Conservation (phyloP, 2,797 vertebrate genomes). For the Chloroceryle inda region DNA sequence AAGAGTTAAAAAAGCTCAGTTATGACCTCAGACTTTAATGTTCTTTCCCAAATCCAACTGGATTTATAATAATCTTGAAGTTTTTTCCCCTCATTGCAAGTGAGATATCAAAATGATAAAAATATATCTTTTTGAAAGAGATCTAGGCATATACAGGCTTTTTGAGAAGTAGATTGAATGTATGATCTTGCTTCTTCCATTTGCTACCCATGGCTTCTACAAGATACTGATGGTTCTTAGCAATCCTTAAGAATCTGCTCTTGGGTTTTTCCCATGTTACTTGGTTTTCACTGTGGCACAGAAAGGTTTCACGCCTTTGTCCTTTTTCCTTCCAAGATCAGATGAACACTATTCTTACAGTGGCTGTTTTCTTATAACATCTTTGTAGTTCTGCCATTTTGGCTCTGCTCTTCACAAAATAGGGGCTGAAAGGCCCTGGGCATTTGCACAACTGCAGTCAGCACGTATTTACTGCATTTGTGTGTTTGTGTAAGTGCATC, state of each 20-base stretch:
- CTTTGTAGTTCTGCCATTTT: conserved; percentile 5
- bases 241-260: not conserved
- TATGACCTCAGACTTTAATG: not conserved
- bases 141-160: not conserved
- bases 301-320: conserved; percentile 20
- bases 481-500: no score
- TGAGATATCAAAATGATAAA: conserved; percentile 10
- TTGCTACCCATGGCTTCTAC: not conserved
- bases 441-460: not conserved
- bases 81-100: not conserved
- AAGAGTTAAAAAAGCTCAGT: not conserved
- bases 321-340: conserved; percentile 3
- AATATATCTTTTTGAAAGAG: conserved; percentile 9
- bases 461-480: not conserved
- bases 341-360: not conserved
- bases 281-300: not conserved
- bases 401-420: not conserved
- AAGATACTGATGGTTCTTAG: not conserved
- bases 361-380: not conserved
- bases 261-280: not conserved
- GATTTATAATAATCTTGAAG: not conserved
- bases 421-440: not conserved
- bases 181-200: not conserved
- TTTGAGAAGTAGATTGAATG: conserved; percentile 31
- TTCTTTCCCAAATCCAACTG: conserved; percentile 2